Base-by-base conservation (phyloP, 92 coral and sea anemone species). In the Porites lobata region DNA sequence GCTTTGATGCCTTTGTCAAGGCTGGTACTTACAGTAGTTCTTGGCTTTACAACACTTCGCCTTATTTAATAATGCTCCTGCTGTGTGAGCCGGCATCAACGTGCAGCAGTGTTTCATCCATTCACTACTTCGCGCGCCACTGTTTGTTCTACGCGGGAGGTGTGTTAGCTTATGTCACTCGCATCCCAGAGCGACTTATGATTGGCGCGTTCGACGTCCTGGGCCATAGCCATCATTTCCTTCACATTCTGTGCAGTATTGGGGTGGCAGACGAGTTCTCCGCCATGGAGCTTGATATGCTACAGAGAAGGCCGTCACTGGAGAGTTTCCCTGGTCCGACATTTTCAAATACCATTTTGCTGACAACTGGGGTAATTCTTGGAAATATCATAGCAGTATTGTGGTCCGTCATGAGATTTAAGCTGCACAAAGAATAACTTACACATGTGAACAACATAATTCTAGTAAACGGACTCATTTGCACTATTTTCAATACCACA, bases 141-240 rank as follows among this genome's bases (percentile, higher is more conserved):
- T 86, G 91, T 19, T 47, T 79, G 65, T 90, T 87, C 58, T 94
- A 94, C 82, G 51, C 90, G 13, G 81, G 88, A 12, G 92, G 95
- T 3, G 94, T 96, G 13, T 21, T 92, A 7, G 94, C 94, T 13
- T 93, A 96, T 83, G 93, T 88, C 5, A 24, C 81, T 6, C 93
- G 93, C 69, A 87, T 96, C 19, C 99, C 99, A 11, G 99, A 97
- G 82, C 91, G 99, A 9, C 77, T 86, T 6, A 82, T 93, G 69
- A 95, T 96, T 7, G 92, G 94, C 10, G 82, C 92, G 2, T 97
- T 97, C 69, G 99, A 97, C 72, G 92, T 94, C 80, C 69, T 95
- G 38, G 99, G 98, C 1, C 98, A 97, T 76, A 97, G 99, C 73
- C 99, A 97, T 75, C 99, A 97, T 52, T 97, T 97, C 59, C 90